Conservation (phyloP, 1,140 invertebrate genomes). For the Caenorhabditis tropicalis region DNA sequence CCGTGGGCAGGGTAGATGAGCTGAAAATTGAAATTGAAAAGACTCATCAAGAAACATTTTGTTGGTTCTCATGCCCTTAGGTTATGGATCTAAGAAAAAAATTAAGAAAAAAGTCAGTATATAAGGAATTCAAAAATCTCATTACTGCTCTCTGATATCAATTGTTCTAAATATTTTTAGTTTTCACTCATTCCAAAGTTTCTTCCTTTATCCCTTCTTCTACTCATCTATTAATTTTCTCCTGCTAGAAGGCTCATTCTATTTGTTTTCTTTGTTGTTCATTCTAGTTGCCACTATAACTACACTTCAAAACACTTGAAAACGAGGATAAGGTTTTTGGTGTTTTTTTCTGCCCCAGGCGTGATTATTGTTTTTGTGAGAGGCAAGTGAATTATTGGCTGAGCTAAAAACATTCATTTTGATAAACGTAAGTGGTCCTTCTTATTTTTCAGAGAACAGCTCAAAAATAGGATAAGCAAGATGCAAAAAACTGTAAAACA, state of each 20-base stretch:
- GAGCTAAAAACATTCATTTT: neutral
- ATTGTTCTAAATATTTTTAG: constrained; percentile 1
- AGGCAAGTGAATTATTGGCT: neutral
- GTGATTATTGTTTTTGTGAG: too few species aligned
- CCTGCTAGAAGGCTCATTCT: neutral
- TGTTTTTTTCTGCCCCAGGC: too few species aligned
- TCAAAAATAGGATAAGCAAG: too few species aligned
- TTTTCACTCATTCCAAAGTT: neutral
- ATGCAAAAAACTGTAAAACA: too few species aligned
- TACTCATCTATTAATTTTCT: neutral
- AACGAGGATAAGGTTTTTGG: too few species aligned
- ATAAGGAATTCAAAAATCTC: neutral
- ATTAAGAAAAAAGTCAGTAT: neutral
- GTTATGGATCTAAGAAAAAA: neutral
- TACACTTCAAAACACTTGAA: neutral
- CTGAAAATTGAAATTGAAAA: neutral
- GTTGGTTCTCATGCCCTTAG: neutral
- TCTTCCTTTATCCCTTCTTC: neutral
- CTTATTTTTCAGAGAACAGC: too few species aligned
- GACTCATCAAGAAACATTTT: neutral
- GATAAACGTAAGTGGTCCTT: too few species aligned
- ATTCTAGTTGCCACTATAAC: neutral
- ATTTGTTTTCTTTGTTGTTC: neutral
- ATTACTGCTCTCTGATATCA: neutral
- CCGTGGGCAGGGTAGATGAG: neutral